Base-by-base conservation (phyloP, 2,888 invertebrate genomes). In the Epistrophe eligans region DNA sequence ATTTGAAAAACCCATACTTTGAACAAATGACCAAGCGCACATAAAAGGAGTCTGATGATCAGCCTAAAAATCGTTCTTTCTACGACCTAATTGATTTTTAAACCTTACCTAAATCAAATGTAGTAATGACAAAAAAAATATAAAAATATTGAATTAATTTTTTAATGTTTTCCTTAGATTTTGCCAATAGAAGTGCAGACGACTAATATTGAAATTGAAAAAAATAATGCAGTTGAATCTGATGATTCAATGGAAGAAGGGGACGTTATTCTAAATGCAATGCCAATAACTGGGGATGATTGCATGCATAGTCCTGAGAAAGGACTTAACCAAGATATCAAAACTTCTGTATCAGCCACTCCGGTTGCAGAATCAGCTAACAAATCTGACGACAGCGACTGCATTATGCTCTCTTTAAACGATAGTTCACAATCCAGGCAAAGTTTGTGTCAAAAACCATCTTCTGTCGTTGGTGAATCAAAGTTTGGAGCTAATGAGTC, bases 251-350 rank as follows among this genome's bases (percentile, higher is more conserved):
- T 79, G 28, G 85, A 73, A 15, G 64, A n/a, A 19, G 85, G 74
- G 1, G 85, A 85, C 5, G 15, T 62, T 2, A 13, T 70, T 40
- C 24, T 85, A 50, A 28, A 35, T 7, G 48, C 35, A 64, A 85
- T 85, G 70, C 85, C 85, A 43, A 38, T 85, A 50, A 85, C 85
- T n/a, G 85, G 74, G 40, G 85, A 85, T 71, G 85, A 85, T 50
- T 72, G 58, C 13, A 35, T 74, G 28, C 70, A 73, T 11, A 81
- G 57, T 35, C 70, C 70, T 3, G 60, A 17, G 1, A 70, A 60
- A 38, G 9, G 1, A 8, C 5, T 19, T 38, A 6, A 35, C 4
- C 15, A 64, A 5, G 5, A 40, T 17, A 17, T 17, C 1, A 60
- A 24, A 28, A 76, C 2, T 11, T n/a, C 50, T 1, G n/a, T 15